Evolutionary conservation across 2,113 vertebrate genomes (phyloP).

Genomic region (Phalacrocorax aristotelis): DNA sequence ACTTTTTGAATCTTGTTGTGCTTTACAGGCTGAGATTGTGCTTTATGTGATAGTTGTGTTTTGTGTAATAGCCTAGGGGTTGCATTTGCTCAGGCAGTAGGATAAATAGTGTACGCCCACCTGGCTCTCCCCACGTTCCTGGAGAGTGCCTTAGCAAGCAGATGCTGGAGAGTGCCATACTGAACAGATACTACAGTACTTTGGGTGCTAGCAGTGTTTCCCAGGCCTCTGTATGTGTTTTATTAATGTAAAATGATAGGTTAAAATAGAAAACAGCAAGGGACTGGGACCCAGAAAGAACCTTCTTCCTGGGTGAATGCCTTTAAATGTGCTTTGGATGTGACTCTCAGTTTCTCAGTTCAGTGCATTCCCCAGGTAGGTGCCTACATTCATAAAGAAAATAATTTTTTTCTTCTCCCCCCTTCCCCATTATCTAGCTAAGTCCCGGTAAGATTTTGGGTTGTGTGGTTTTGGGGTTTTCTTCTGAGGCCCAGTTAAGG

Average conservation of each 20-base stretch:
- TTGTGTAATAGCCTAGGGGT: neutral
- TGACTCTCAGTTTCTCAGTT: neutral
- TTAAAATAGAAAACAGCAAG: neutral
- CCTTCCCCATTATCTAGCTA: fast-evolving
- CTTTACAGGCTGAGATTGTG: neutral
- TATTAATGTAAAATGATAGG: neutral
- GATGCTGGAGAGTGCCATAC: neutral
- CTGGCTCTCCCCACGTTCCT: neutral
- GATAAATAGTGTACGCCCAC: neutral
- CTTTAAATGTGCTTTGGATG: neutral
- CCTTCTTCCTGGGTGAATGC: neutral
- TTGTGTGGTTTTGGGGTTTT: neutral
- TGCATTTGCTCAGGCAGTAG: neutral
- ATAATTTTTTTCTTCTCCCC: too few species aligned
- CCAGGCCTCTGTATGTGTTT: neutral
- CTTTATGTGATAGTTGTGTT: neutral
- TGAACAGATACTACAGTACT: neutral
- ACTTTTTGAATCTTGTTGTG: neutral
- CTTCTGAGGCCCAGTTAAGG: neutral
- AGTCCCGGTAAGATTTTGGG: neutral
- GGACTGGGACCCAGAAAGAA: neutral
- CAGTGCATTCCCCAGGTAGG: neutral
- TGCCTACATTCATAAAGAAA: neutral
- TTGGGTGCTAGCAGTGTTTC: neutral
- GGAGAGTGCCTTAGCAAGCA: neutral